These are phyloP conservation scores for Habroteleia sp. DNA, from an alignment of 2,888 invertebrate genomes.

Conservation along the genomic window DNA sequence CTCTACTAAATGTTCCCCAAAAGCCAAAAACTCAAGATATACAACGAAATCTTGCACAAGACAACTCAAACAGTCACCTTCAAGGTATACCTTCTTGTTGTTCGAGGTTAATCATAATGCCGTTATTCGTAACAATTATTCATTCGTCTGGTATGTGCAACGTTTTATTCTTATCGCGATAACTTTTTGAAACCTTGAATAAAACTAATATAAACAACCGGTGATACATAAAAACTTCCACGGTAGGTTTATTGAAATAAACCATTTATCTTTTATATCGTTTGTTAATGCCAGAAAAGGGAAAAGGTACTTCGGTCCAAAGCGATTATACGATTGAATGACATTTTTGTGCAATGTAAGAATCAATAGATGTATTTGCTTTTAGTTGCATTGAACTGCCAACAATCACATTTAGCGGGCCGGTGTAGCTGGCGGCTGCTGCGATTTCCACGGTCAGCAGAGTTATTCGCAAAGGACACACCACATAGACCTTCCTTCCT, in stretches of 20 bases:
- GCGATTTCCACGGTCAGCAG: slow-evolving; percentile 31
- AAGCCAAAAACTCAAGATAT: too few relatives aligned
- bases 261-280: slow-evolving; percentile 58
- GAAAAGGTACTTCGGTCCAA: slow-evolving; percentile 31
- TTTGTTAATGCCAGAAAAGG: slow-evolving; percentile 57
- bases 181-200: slow-evolving; percentile 28
- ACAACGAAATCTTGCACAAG: too few relatives aligned
- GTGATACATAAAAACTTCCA: slow-evolving; percentile 47
- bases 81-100: too few relatives aligned
- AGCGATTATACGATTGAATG: slow-evolving; percentile 58
- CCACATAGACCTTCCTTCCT: slow-evolving; percentile 44
- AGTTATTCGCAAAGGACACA: slow-evolving; percentile 32
- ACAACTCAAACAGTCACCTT: too few relatives aligned
- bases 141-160: too few relatives aligned
- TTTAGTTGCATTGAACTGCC: slow-evolving; percentile 58
- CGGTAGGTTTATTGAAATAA: slow-evolving; percentile 46
- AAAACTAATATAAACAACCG: slow-evolving; percentile 24
- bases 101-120: too few relatives aligned
- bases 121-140: slow-evolving; percentile 25
- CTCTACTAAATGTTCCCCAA: too few relatives aligned
- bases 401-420: slow-evolving; percentile 58
- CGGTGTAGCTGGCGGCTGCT: slow-evolving; percentile 34
- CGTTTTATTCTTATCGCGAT: slow-evolving; percentile 12
- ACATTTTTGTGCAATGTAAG: slow-evolving; percentile 55
- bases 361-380: slow-evolving; percentile 62